Base-by-base conservation (phyloP, 2,888 invertebrate genomes). In the Volucella bombylans region DNA sequence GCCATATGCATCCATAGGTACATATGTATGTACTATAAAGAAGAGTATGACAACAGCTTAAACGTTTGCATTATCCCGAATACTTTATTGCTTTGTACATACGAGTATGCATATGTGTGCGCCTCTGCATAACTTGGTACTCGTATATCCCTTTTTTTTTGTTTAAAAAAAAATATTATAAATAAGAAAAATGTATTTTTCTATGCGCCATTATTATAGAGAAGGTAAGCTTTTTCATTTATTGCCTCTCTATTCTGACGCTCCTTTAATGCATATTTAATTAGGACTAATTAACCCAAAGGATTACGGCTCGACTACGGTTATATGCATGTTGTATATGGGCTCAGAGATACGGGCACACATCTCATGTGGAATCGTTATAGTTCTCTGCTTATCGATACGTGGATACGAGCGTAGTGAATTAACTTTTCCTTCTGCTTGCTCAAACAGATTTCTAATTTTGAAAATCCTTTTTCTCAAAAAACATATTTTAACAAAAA, bases 201-300 rank as follows among this genome's bases (percentile, higher is more conserved):
- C 59, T 72, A 11, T 50, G 31, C 41, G 9, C 52, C 62, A 43
- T 57, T 59, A 52, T 61, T 23, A 14, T 55, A 31, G 54, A 52
- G 55, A 61, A 69, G 73, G 55, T 65, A 80, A 80, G 69, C 76
- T 59, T 72, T 57, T 43, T 52, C 41, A 64, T 64, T 59, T 57
- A 72, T 65, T 83, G 74, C 69, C 73, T 79, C 49, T 69, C 74
- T 72, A 62, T 76, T 72, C 72, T 47, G 67, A 72, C 47, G 68
- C 72, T 85, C 62, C 85, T 85, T 85, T 88, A 88, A 88, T 88
- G 88, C 88, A 89, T 88, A 88, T 88, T 88, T 89, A 88, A 89
- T 89, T 88, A 89, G 87, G 87, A 86, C 89, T 89, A 89, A 89
- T 89, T 89, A 89, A 88, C 87, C 86, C 87, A 88, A 86, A 87